Evolutionary conservation across 2,797 vertebrate species (phyloP), one percentile per base, ranked within the genome.

Genomic region (Phaenicophaeus curvirostris): DNA sequence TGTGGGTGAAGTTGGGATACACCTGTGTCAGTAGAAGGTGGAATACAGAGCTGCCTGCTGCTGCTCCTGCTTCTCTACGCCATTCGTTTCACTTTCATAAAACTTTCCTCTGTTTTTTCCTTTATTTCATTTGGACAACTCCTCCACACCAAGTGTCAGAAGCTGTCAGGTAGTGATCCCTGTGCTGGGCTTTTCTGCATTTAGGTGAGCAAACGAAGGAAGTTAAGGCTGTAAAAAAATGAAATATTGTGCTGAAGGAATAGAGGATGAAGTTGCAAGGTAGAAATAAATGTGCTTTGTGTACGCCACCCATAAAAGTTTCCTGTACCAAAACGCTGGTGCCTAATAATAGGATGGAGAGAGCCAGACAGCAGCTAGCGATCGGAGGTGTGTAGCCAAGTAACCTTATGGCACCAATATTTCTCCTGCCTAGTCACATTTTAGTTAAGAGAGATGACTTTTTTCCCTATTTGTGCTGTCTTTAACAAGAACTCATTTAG

Each of bases 81-180:
- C 19, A 1, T 89, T 95, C 72, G 39, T 97, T 97, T 97, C 96
- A 95, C 96, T 97, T 97, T 85, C 95, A 84, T 78, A 87, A 98
- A 48, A 97, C 97, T 97, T 98, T 73, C 39, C 71, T 93, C 85
- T 50, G 33, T 21, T 48, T 48, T 46, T 42, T 42, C 48, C 91
- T 82, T 92, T 87, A 54, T 93, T 92, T 94, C 41, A 74, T 84
- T 72, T 57, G 91, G 81, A 74, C 85, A 84, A 87, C 89, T 87
- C 97, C 94, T 95, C 63, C 72, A 42, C 55, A 33, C 65, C 16
- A 35, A 92, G 69, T 84, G 86, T 84, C 92, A 94, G 92, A 97
- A 88, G 94, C 95, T 91, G 72, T 74, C 93, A 95, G 85, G 89
- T 93, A 91, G 86, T 68, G 1, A 89, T 91, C 48, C 89, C 54